Evolutionary conservation across 2,113 vertebrate species (phyloP).

Genomic region (Pristiophorus japonicus): DNA sequence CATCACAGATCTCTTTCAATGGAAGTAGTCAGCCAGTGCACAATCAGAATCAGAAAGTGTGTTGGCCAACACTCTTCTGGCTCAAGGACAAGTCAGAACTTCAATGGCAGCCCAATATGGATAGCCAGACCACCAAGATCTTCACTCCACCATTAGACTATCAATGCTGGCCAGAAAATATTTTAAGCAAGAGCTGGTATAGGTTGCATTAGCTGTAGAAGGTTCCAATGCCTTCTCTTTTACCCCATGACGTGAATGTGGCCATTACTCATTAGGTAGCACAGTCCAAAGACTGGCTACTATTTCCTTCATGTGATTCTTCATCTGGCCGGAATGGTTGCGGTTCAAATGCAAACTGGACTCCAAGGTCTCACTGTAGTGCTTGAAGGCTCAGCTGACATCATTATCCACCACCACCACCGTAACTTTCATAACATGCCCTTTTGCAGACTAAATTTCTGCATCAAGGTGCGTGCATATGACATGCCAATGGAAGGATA

Average conservation of each 20-base stretch:
- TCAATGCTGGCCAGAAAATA: background rate
- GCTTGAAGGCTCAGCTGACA: background rate
- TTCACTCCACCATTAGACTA: background rate
- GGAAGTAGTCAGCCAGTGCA: background rate
- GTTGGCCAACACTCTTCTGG: background rate
- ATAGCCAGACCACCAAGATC: background rate
- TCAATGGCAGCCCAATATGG: background rate
- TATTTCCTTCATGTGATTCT: background rate
- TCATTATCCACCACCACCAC: background rate
- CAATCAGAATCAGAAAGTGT: background rate
- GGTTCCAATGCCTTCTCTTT: no score
- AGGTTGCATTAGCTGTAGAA: background rate
- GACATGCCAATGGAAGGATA: background rate
- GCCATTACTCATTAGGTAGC: background rate
- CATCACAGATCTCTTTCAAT: background rate
- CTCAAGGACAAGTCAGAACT: background rate
- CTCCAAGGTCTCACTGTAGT: background rate
- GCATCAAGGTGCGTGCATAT: no score
- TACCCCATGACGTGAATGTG: background rate
- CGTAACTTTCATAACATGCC: background rate
- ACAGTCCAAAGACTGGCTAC: background rate
- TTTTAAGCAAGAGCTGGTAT: background rate
- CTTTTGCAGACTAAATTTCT: background rate
- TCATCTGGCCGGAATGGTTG: background rate
- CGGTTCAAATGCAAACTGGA: background rate